A percentile compares a stretch with the other conserved stretches of the same genome.
Conservation (phyloP, 2,113 vertebrate genomes). For the Canis aureus region DNA sequence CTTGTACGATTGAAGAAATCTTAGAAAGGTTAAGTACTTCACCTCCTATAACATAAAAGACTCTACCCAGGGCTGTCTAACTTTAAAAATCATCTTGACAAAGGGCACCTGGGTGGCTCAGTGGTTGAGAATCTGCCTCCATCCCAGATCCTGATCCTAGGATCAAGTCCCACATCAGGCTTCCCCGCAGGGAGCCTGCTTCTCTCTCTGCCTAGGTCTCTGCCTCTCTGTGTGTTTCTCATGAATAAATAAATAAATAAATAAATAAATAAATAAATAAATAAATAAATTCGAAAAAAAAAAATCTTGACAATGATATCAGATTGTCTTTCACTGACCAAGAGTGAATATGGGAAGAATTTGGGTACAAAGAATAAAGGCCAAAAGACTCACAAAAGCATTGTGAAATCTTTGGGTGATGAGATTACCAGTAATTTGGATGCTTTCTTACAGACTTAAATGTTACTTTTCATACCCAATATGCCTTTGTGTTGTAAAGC, state of each 20-base stretch:
- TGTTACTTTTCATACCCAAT: neutral
- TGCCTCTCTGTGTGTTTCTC: no score
- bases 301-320: neutral
- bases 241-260: no score
- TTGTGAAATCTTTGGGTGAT: neutral
- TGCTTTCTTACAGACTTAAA: neutral
- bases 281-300: no score
- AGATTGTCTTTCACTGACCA: neutral
- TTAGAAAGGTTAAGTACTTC: neutral
- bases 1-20: neutral
- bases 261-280: no score
- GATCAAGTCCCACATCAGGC: no score
- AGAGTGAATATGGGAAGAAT: neutral
- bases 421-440: neutral
- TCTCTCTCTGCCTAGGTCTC: no score
- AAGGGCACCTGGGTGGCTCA: no score
- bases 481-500: neutral
- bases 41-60: neutral
- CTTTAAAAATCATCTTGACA: neutral
- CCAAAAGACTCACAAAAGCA: neutral
- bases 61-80: neutral
- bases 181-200: no score
- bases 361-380: neutral
- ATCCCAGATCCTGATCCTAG: no score
- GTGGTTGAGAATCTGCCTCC: no score